phyloP scores from a whole-genome alignment of 23 tunicate species.

The Aplidium turbinatum region DNA sequence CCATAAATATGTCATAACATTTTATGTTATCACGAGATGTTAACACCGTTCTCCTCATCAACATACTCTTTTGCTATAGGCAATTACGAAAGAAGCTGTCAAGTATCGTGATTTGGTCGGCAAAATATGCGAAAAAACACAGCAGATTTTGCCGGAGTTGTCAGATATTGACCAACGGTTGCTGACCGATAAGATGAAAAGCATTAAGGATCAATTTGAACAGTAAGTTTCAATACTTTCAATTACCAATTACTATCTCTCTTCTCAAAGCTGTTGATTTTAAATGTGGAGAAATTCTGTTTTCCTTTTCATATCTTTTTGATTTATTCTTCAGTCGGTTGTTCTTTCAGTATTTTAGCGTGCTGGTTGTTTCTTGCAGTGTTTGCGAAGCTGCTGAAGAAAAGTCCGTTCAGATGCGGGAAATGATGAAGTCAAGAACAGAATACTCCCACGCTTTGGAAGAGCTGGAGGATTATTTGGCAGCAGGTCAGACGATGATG shows the following conservation, averaged over 20 bases:
- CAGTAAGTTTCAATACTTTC: conserved; percentile 40
- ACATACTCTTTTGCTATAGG: no score
- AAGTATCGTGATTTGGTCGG: conserved; percentile 71
- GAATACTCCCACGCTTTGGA: conserved; percentile 56
- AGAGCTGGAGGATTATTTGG: conserved; percentile 71
- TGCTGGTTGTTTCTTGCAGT: conserved; percentile 35
- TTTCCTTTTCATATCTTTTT: no score
- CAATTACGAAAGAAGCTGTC: conserved; percentile 66
- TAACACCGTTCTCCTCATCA: no score
- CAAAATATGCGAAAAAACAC: conserved; percentile 63
- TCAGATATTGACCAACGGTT: conserved; percentile 72
- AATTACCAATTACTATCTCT: background rate
- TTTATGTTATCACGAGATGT: no score
- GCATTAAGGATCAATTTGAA: conserved; percentile 69
- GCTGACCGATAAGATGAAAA: conserved; percentile 65
- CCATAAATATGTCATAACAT: no score
- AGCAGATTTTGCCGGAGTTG: conserved; percentile 59
- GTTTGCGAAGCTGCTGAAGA: conserved; percentile 78
- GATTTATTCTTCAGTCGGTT: no score
- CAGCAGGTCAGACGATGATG: conserved; percentile 63
- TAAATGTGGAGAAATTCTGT: background rate
- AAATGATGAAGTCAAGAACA: conserved; percentile 75
- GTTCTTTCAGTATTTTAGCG: no score
- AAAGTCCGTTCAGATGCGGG: conserved; percentile 50
- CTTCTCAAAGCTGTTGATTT: background rate